A percentile compares a stretch with the other conserved stretches of the same genome.
Conservation (phyloP, 2,113 vertebrate species). For the Periophthalmodon schlosseri region DNA sequence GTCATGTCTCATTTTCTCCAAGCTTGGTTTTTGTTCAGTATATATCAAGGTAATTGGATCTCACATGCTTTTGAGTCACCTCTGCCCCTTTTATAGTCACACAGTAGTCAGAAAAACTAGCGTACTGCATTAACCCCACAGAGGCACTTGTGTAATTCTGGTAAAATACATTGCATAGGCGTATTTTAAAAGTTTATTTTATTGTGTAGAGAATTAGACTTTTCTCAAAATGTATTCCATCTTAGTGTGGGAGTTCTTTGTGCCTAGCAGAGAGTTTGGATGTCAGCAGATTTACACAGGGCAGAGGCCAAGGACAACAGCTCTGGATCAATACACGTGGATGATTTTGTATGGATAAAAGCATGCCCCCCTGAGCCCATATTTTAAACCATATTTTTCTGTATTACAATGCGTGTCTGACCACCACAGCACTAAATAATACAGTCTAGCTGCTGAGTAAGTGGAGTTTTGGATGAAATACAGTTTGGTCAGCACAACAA, state of each 20-base stretch:
- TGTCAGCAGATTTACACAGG: background rate
- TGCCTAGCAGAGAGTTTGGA: background rate
- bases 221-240: background rate
- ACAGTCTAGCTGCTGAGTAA: conserved; percentile 18
- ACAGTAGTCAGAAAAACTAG: background rate
- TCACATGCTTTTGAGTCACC: no score
- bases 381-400: conserved; percentile 1
- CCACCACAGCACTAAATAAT: background rate
- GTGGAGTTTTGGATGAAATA: conserved; percentile 8
- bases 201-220: background rate
- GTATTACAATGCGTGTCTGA: conserved; percentile 1
- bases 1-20: no score
- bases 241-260: background rate
- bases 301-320: conserved; percentile 1
- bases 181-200: background rate
- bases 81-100: no score
- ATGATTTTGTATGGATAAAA: background rate
- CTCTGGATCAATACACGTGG: background rate
- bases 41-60: no score
- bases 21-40: no score
- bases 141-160: no score
- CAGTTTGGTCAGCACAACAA: conserved; percentile 40
- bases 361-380: background rate
- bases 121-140: background rate
- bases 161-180: background rate